These are phyloP conservation scores for Dicycla oo DNA, from an alignment of 2,888 invertebrate genomes.

Conservation along the genomic window DNA sequence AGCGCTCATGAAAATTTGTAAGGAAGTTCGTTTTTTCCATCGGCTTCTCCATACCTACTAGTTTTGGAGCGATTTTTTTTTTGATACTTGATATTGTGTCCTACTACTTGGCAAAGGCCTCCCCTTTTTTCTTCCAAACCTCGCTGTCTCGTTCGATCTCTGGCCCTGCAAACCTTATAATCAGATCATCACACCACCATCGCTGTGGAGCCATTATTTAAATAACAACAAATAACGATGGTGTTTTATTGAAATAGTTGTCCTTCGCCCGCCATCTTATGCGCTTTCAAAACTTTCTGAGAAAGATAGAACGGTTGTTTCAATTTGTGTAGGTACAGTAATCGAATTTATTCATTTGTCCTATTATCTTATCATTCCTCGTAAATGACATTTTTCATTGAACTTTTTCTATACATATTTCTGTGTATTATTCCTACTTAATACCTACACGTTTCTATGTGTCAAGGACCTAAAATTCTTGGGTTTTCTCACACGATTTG, in stretches of 20 bases:
- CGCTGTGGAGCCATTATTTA: background rate
- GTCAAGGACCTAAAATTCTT: slow-evolving; percentile 29
- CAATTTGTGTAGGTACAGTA: background rate
- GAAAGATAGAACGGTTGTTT: background rate
- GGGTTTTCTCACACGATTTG: slow-evolving; percentile 37
- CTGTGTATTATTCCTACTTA: background rate
- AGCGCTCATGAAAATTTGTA: background rate
- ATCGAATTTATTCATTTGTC: slow-evolving; percentile 6
- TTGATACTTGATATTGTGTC: too few species aligned
- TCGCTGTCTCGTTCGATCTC: too few species aligned
- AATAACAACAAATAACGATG: background rate
- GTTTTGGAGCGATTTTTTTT: background rate
- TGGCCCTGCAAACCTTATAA: too few species aligned
- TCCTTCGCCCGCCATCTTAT: background rate
- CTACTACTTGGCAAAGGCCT: too few species aligned
- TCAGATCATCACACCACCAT: too few species aligned
- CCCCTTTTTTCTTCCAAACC: too few species aligned
- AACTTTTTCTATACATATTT: slow-evolving; percentile 6
- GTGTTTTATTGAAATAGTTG: background rate
- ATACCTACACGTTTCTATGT: slow-evolving; percentile 1
- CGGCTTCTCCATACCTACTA: too few species aligned
- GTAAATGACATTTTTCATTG: slow-evolving; percentile 3
- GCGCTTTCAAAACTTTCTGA: background rate
- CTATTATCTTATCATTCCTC: slow-evolving; percentile 11
- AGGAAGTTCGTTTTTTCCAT: background rate